phyloP scores from a whole-genome alignment of 2,888 invertebrate genomes.

The Hypercompe scribonia region DNA sequence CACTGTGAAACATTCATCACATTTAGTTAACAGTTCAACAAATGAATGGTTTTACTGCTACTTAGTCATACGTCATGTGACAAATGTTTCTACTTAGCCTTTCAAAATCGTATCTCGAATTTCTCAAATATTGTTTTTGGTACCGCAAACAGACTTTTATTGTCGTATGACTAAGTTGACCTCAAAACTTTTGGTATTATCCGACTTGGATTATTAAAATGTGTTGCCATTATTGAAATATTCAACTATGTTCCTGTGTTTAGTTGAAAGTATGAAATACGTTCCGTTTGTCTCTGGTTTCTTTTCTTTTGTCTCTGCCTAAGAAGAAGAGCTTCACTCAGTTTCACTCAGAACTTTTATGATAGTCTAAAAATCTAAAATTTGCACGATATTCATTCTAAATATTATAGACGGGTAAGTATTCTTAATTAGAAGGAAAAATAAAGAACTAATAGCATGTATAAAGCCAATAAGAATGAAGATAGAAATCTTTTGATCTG shows the following conservation, averaged over 20 bases:
- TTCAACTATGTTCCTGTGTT: background rate
- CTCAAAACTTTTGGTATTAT: background rate
- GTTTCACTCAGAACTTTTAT: background rate
- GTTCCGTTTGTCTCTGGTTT: background rate
- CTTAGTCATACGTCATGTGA: background rate
- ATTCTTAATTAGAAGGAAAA: background rate
- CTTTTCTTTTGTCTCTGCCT: no score
- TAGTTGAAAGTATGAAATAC: background rate
- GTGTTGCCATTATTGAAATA: background rate
- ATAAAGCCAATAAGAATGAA: background rate
- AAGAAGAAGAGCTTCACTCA: no score
- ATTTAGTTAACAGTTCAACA: slow-evolving; percentile 15
- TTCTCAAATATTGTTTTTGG: background rate
- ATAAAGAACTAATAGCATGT: background rate
- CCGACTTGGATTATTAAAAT: background rate
- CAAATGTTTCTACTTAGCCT: background rate
- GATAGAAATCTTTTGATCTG: background rate
- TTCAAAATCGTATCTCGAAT: background rate
- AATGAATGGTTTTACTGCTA: background rate
- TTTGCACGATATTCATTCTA: background rate
- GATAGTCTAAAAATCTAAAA: background rate
- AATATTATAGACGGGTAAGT: no score
- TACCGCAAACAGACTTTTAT: background rate
- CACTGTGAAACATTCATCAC: slow-evolving; percentile 20
- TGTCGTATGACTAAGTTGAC: background rate